These are phyloP conservation scores for Atta colombica DNA, from an alignment of 1,140 invertebrate species.

Conservation along the genomic window DNA sequence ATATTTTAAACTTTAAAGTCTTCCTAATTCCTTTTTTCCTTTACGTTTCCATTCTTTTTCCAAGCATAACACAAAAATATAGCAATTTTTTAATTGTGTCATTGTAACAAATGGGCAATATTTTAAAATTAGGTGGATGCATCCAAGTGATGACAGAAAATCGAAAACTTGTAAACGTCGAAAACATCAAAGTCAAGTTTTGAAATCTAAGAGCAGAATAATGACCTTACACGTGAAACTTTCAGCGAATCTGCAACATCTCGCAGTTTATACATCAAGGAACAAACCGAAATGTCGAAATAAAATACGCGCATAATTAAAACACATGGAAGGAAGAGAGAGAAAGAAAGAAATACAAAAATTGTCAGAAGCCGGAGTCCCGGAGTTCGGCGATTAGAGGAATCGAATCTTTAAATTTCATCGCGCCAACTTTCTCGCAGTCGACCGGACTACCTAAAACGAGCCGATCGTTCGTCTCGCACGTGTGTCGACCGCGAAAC, in stretches of 20 bases:
- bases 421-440: constrained; percentile 26
- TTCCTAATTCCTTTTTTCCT: no score
- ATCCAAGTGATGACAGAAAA: not conserved
- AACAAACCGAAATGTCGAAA: not conserved
- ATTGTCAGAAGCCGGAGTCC: not conserved
- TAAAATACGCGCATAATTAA: constrained; percentile 7
- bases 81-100: no score
- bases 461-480: not conserved
- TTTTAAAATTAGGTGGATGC: not conserved
- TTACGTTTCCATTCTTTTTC: no score
- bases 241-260: no score
- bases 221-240: not conserved
- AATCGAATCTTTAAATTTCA: not conserved
- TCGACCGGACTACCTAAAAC: not conserved
- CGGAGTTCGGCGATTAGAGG: not conserved
- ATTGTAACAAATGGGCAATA: not conserved
- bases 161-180: not conserved
- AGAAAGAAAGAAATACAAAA: not conserved
- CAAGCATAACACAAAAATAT: no score
- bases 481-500: not conserved
- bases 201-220: not conserved
- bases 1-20: no score
- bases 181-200: not conserved
- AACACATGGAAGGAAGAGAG: not conserved
- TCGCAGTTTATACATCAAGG: not conserved